Evolutionary conservation across 2,888 invertebrate species (phyloP).

Genomic region (Cerceris ruficornis): DNA sequence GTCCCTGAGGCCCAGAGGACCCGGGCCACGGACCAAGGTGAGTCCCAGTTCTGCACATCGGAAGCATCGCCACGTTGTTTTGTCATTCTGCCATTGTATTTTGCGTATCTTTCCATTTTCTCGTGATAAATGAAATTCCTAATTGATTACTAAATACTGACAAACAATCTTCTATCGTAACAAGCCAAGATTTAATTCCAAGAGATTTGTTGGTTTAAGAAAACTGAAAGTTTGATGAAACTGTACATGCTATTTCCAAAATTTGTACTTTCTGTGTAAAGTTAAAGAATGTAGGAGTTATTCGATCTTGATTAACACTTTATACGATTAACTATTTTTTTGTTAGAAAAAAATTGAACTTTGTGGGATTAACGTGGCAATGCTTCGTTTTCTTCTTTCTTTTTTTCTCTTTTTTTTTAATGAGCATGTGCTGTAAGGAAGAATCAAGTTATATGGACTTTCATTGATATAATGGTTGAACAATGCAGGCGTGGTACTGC

Average conservation of each 20-base stretch:
- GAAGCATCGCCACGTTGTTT: constrained; percentile 24
- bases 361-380: constrained; percentile 19
- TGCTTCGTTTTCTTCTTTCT: constrained; percentile 5
- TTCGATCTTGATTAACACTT: no score
- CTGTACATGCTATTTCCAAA: no score
- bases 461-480: not conserved
- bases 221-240: no score
- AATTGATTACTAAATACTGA: not conserved
- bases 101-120: not conserved
- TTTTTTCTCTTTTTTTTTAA: not conserved
- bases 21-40: constrained; percentile 83
- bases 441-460: not conserved
- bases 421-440: constrained; percentile 1
- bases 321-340: no score
- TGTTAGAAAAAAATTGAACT: not conserved
- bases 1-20: constrained; percentile 79
- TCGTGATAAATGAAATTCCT: not conserved
- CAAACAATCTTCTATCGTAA: no score
- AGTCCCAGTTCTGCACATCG: constrained; percentile 62
- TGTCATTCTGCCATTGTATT: not conserved
- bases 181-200: no score
- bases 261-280: no score
- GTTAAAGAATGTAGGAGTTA: no score
- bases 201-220: no score
- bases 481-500: not conserved